These are phyloP conservation scores for Microplitis demolitor DNA, from an alignment of 1,140 invertebrate genomes.

Conservation along the genomic window DNA sequence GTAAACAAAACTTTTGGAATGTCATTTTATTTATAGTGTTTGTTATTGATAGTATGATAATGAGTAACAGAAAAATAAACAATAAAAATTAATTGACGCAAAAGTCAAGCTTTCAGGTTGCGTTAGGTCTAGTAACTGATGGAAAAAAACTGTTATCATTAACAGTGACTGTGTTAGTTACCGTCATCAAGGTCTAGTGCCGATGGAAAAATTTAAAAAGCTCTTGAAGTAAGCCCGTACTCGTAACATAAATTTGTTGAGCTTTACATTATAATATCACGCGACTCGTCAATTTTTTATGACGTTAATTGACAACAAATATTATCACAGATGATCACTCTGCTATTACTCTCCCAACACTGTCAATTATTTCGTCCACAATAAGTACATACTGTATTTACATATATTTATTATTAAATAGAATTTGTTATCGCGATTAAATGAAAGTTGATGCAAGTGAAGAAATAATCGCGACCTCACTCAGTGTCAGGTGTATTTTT, in stretches of 20 bases:
- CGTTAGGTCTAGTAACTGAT: no score
- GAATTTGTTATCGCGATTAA: background rate
- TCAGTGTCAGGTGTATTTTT: background rate
- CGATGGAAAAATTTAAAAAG: background rate
- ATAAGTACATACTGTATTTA: background rate
- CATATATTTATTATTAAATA: background rate
- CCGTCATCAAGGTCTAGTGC: background rate
- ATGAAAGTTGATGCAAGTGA: background rate
- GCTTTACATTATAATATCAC: background rate
- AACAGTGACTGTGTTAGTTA: background rate
- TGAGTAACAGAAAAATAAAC: no score
- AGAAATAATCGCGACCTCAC: background rate
- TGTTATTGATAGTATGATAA: no score
- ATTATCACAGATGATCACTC: background rate
- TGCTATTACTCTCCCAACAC: constrained; percentile 2
- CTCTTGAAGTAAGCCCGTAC: background rate
- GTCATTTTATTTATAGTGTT: no score
- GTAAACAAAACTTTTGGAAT: no score
- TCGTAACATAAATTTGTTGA: background rate
- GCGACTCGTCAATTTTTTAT: background rate
- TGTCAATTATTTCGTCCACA: background rate
- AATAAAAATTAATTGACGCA: no score
- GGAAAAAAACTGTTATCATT: background rate
- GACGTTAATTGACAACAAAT: constrained; percentile 11
- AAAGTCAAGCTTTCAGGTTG: no score